phyloP scores from a whole-genome alignment of 2,888 invertebrate genomes.

The Bursaphelenchus okinawaensis region DNA sequence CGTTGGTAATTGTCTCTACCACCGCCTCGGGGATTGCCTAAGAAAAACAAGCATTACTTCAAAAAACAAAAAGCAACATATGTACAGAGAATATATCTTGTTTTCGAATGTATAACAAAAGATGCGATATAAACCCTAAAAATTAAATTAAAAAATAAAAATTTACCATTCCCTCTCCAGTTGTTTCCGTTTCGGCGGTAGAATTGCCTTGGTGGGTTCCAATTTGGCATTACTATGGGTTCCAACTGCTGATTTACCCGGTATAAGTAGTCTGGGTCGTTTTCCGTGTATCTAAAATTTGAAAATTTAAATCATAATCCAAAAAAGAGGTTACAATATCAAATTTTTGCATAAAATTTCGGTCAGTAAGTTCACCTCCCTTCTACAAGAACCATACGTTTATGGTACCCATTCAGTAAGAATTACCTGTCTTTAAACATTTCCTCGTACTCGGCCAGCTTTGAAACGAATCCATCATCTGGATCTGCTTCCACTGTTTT shows the following conservation, averaged over 20 bases:
- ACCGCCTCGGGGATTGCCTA: not conserved
- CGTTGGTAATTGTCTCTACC: not conserved
- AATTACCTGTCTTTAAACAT: conserved; percentile 21
- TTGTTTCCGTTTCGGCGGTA: not conserved
- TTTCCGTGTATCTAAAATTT: conserved; percentile 22
- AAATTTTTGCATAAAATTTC: too few relatives aligned
- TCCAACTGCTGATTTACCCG: conserved; percentile 11
- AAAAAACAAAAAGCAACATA: too few relatives aligned
- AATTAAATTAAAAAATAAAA: not conserved
- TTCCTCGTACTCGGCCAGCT: conserved; percentile 22
- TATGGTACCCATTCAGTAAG: too few relatives aligned
- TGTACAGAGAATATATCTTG: too few relatives aligned
- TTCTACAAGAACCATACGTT: too few relatives aligned
- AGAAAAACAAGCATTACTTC: too few relatives aligned
- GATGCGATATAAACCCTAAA: not conserved
- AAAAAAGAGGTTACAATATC: not conserved
- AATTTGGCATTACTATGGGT: conserved; percentile 19
- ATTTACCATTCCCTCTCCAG: not conserved
- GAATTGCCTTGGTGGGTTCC: conserved; percentile 4
- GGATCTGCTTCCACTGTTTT: not conserved
- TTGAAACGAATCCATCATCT: conserved; percentile 14
- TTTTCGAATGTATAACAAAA: too few relatives aligned
- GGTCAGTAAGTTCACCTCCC: too few relatives aligned
- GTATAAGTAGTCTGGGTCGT: conserved; percentile 21
- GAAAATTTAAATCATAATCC: not conserved